Percentiles rank a stretch among this genome's conserved stretches.
Conservation (phyloP, 2,113 vertebrate genomes). For the Pomatorhinus ruficollis region DNA sequence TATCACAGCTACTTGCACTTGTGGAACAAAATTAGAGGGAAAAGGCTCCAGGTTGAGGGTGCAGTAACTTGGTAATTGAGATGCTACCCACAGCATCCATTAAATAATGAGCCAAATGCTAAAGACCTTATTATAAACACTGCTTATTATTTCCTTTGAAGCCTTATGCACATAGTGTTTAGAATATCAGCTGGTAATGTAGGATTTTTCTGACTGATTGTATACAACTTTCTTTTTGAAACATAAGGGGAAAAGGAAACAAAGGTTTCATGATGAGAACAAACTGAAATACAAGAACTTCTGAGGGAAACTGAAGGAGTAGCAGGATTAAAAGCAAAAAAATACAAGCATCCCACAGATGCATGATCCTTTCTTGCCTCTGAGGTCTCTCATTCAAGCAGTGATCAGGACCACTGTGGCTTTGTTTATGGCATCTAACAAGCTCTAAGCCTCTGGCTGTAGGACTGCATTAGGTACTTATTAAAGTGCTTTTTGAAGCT, state of each 20-base stretch:
- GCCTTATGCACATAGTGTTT: neutral
- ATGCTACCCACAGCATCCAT: neutral
- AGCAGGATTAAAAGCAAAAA: conserved; percentile 29
- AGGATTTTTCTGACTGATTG: neutral
- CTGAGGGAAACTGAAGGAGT: neutral
- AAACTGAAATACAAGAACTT: conserved; percentile 34
- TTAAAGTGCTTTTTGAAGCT: neutral
- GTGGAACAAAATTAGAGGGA: neutral
- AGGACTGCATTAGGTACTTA: neutral
- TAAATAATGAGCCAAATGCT: conserved; percentile 5
- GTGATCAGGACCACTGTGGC: neutral
- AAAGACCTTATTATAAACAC: neutral
- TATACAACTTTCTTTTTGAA: conserved; percentile 14
- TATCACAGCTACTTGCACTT: neutral
- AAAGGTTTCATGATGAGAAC: conserved; percentile 2
- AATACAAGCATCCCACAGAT: neutral
- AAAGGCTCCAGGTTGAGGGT: neutral
- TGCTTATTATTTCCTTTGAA: conserved; percentile 22
- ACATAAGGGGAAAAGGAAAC: neutral
- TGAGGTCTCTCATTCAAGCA: neutral
- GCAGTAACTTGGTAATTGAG: conserved; percentile 4
- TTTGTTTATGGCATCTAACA: conserved; percentile 18
- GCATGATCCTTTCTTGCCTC: neutral
- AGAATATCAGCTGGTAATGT: neutral
- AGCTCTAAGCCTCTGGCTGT: conserved; percentile 7